Base-by-base conservation (phyloP, 2,113 vertebrate genomes). In the Synodontis membranacea region DNA sequence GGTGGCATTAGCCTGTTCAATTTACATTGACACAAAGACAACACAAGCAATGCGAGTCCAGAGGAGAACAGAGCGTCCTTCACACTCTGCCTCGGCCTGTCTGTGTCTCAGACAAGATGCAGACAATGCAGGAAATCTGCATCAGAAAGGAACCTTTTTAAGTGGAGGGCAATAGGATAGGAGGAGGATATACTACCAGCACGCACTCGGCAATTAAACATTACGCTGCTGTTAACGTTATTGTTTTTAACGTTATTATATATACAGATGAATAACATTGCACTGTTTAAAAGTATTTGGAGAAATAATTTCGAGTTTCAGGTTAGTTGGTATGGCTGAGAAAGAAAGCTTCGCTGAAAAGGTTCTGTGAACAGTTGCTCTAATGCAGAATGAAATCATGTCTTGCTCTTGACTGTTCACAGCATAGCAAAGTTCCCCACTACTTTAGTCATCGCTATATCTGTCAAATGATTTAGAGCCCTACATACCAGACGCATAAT, bases 361-460 rank as follows among this genome's bases (percentile, higher is more conserved):
- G 60, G 76, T 74, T 82, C 34, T 39, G 62, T 23, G 76, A 95
- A 96, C 96, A 97, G 97, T 96, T 97, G 96, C 95, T 96, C 95
- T 94, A 95, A 96, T 94, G 95, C 93, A 92, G 95, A 94, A 95
- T 96, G 95, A 96, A 96, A 95, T 97, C 95, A 91, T 84, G 48
- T 86, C 89, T 92, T 92, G 94, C 91, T 95, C 95, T 94, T 91
- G 84, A 94, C 94, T 94, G 92, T 70, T 94, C 88, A 89, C 92
- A 92, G 95, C 94, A 95, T 95, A 95, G 92, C 84, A 68, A 88
- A 94, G 93, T 94, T 94, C 93, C 91, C 93, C 91, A 90, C 86
- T 92, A 94, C 92, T 90, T 85, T 79, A 89, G 92, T 92, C 90
- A 88, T 78, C n/a, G 85, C 91, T 92, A 88, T 87, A 93, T 93